Conservation (phyloP, 2,888 invertebrate genomes). For the Harmothoe impar region DNA sequence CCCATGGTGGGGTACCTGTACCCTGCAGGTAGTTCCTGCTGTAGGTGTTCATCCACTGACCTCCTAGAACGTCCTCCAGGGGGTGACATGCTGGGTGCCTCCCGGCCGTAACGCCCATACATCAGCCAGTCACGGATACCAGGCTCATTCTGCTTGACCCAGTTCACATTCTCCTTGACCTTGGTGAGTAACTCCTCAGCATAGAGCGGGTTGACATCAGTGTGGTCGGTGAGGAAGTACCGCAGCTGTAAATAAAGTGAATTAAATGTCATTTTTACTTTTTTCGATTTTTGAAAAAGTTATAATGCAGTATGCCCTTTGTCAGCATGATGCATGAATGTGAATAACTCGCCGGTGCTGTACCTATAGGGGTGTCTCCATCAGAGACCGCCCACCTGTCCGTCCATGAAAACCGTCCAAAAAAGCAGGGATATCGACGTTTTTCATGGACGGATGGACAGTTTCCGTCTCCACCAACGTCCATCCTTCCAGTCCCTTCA, state of each 20-base stretch:
- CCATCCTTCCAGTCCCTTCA: too few relatives aligned
- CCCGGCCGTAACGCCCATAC: not conserved
- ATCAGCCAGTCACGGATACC: constrained; percentile 28
- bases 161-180: constrained; percentile 23
- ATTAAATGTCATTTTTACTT: too few relatives aligned
- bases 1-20: not conserved
- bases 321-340: too few relatives aligned
- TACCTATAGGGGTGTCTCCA: too few relatives aligned
- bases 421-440: too few relatives aligned
- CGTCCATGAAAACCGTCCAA: too few relatives aligned
- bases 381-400: too few relatives aligned
- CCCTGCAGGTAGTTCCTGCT: not conserved
- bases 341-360: too few relatives aligned
- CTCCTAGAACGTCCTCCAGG: not conserved
- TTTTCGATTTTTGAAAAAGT: too few relatives aligned
- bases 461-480: too few relatives aligned
- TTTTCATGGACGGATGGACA: too few relatives aligned
- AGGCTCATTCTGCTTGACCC: constrained; percentile 16
- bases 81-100: not conserved
- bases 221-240: constrained; percentile 40
- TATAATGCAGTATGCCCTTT: too few relatives aligned
- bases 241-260: not conserved
- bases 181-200: not conserved
- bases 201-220: not conserved
- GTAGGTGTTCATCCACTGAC: not conserved